phyloP scores from a whole-genome alignment of 2,113 vertebrate genomes.

The Pollimyrus isidori region DNA sequence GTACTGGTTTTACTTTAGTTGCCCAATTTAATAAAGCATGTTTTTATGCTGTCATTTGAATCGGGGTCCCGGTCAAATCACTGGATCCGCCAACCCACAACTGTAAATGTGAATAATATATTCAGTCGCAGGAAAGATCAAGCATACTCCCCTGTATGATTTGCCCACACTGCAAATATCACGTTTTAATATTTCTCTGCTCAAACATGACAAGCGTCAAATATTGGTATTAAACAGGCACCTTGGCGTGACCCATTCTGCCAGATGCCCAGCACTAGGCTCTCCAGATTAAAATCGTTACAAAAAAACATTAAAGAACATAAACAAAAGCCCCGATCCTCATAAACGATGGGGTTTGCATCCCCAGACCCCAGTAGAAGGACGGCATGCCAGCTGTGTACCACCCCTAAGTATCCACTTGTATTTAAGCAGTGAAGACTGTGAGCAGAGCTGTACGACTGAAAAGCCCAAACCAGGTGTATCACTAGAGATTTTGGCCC shows the following conservation, averaged over 20 bases:
- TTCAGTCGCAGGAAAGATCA: background rate
- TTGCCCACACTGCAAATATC: background rate
- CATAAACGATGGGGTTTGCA: background rate
- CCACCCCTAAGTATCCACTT: background rate
- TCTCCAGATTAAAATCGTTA: conserved; percentile 11
- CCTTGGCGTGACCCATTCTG: background rate
- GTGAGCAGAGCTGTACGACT: background rate
- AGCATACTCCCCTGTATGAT: background rate
- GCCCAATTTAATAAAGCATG: background rate
- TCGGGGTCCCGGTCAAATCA: background rate
- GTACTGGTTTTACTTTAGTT: background rate
- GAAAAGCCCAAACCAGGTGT: background rate
- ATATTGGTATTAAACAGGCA: conserved; percentile 4
- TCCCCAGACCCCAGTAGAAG: background rate
- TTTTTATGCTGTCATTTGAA: background rate
- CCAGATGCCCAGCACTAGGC: background rate
- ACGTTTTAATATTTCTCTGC: background rate
- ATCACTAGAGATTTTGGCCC: background rate
- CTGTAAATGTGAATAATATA: background rate
- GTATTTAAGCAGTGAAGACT: background rate
- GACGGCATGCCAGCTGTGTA: background rate
- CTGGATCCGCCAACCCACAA: background rate
- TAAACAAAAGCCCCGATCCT: background rate
- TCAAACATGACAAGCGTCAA: background rate
- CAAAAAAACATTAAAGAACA: background rate